Base-by-base conservation (phyloP, 2,113 vertebrate species). In the Pangasianodon hypophthalmus region DNA sequence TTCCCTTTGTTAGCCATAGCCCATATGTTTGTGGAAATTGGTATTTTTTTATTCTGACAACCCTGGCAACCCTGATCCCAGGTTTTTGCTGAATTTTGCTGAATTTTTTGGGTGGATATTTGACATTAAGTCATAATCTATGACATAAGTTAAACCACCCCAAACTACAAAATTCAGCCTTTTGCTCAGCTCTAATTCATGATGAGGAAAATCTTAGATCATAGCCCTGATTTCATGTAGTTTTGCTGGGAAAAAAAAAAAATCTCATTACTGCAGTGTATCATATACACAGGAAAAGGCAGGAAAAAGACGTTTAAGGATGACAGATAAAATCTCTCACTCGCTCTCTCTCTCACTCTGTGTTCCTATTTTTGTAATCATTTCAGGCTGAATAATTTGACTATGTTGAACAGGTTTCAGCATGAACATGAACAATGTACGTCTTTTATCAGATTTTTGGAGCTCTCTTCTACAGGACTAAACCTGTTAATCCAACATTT, bases 321-420 rank as follows among this genome's bases (percentile, higher is more conserved):
- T 73, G 85, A 54, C 19, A 41, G 69, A 73, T 73, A 41, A 21
- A 54, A 86, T 86, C 64, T 87, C 19, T 73, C 32, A 41, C 16
- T 41, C 32, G 41, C n/a, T 69, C n/a, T 64, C 60, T 9, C 37
- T 37, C 37, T 37, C 37, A n/a, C n/a, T n/a, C n/a, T n/a, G 24
- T n/a, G 21, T 56, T 18, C 54, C 18, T 56, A 56, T 56, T 26
- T 64, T 64, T 29, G 26, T 64, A 71, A 41, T 19, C 2, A 19
- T 71, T 37, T 71, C 32, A 71, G 14, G 14, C 32, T 37, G 69
- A 71, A 71, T 37, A 71, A 71, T 41, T 41, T 71, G 69, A 37
- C 4, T 18, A 2, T 71, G n/a, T 13, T 26, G 60, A 26, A 64
- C 24, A 64, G 10, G 26, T 6, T n/a, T 16, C 62, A 29, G 60